Evolutionary conservation across 2,113 vertebrate species (phyloP).

Genomic region (Protomyctophum bolini): DNA sequence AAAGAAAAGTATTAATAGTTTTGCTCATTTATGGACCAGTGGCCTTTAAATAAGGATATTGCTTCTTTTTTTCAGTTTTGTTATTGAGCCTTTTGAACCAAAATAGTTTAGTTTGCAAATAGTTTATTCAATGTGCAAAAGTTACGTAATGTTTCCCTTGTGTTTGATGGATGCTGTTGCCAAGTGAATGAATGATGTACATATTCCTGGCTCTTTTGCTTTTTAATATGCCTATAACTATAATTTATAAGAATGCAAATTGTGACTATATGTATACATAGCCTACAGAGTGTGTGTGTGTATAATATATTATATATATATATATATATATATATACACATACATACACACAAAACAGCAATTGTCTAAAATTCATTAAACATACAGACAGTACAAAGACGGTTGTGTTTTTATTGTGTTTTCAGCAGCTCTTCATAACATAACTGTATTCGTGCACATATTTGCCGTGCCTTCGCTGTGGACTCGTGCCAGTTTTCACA

Average conservation of each 20-base stretch:
- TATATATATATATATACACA: no score
- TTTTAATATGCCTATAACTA: neutral
- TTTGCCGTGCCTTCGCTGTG: neutral
- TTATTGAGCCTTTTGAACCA: neutral
- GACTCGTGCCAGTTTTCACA: neutral
- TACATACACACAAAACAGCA: no score
- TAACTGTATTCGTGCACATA: neutral
- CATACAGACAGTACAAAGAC: no score
- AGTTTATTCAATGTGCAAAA: neutral
- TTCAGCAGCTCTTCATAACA: no score
- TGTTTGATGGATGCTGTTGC: neutral
- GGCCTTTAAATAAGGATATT: slow-evolving; percentile 25
- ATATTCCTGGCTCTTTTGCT: neutral
- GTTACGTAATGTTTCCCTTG: neutral
- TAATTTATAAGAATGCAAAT: neutral
- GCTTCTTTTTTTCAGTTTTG: neutral
- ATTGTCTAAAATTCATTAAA: no score
- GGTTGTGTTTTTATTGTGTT: no score
- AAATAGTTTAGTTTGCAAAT: slow-evolving; percentile 3
- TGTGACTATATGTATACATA: neutral
- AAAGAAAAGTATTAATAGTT: neutral
- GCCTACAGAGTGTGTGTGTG: no score
- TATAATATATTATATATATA: no score
- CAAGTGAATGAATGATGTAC: no score
- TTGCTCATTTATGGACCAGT: neutral